Percentiles rank a stretch among this genome's conserved stretches.
Conservation (phyloP, 2,113 vertebrate genomes). For the Papio anubis region DNA sequence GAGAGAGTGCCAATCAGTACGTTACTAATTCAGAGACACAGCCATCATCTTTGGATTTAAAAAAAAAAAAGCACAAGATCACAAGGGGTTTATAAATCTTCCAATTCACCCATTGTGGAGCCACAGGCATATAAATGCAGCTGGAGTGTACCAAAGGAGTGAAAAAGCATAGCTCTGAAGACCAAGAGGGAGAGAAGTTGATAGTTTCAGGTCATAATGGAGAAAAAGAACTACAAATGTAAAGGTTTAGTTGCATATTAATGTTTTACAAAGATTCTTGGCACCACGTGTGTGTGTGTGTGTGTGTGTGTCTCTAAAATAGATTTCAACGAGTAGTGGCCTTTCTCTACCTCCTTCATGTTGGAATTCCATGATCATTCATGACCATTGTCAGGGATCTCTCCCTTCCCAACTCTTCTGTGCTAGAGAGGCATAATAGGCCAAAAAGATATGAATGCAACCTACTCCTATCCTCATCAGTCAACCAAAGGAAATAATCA, state of each 20-base stretch:
- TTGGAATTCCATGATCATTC: neutral
- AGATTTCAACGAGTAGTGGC: neutral
- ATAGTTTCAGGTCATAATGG: conserved; percentile 39
- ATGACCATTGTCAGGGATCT: neutral
- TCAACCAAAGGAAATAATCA: neutral
- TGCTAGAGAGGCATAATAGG: neutral
- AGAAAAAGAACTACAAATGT: conserved; percentile 34
- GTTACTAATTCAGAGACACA: conserved; percentile 66
- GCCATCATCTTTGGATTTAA: conserved; percentile 65
- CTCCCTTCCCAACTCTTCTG: neutral
- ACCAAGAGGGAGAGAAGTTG: conserved; percentile 45
- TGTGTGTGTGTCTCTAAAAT: neutral
- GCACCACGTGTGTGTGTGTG: neutral
- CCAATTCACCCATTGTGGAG: neutral
- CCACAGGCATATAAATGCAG: conserved; percentile 9
- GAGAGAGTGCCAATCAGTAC: conserved; percentile 47
- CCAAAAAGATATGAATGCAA: neutral
- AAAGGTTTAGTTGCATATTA: conserved; percentile 59
- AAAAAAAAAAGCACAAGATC: conserved; percentile 61
- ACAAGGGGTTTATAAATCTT: conserved; percentile 42
- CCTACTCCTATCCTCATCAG: fast-evolving
- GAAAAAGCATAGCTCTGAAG: conserved; percentile 30
- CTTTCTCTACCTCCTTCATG: neutral
- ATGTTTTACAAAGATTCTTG: conserved; percentile 64
- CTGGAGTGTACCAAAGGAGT: conserved; percentile 61